Base-by-base conservation (phyloP, 2,797 vertebrate genomes). In the Sebastes glaucus region DNA sequence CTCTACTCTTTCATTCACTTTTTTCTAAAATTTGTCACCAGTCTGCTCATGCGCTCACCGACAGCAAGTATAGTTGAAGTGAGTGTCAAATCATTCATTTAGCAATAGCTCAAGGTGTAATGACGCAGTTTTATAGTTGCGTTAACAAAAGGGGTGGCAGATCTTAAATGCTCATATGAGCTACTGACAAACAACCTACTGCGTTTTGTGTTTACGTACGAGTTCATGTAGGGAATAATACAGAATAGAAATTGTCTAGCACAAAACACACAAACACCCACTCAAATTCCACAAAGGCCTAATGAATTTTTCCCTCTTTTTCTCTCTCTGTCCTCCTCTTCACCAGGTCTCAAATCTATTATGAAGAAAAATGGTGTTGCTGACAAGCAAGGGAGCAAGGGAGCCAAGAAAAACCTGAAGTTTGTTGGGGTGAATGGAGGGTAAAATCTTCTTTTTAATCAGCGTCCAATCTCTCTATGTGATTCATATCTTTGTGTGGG, bases 401-500 rank as follows among this genome's bases (percentile, higher is more conserved):
- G 97, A 94, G 95, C 97, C 91, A 99, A 99, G 97, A 99, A 99
- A 97, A 99, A 98, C 95, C 97, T 99, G 86, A 99, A 99, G 94
- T 99, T 99, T 97, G 98, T 99, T 94, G 99, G 98, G 85, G 98
- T 99, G 95, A 99, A 99, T 89, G 99, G 99, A 97, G 98, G 98
- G 98, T 99, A 98, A 98, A 96, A 93, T 61, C 94, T 92, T 71
- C 16, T 63, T 85, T 79, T 87, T 85, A 73, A 90, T 89, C 74
- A 78, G 14, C 6, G 2, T 80, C 77, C 79, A 72, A 56, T 74
- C 28, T 73, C 13, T 42, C 11, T 38, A 13, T 35, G 14, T 79
- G 80, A 76, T 87, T 65, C 53, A 74, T 89, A 23, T 73, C 8
- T 75, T 35, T 75, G 16, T 56, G 64, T 71, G 65, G 35, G 28